A percentile compares a stretch with the other conserved stretches of the same genome.
Conservation (phyloP, 2,888 invertebrate genomes). For the Apomyelois bistriatella region DNA sequence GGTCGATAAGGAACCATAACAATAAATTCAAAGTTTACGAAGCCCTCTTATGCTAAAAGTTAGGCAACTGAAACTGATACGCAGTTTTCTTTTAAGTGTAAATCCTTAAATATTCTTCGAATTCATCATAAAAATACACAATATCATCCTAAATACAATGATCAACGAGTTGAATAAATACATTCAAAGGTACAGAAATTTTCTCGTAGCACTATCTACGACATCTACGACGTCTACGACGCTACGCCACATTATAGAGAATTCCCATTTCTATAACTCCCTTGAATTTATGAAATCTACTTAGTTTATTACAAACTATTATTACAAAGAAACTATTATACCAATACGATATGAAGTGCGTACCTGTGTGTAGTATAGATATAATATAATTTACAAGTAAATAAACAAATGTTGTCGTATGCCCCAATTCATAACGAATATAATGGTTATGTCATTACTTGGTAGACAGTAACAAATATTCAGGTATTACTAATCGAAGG, state of each 20-base stretch:
- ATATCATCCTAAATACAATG: no score
- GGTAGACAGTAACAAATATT: conserved; percentile 1
- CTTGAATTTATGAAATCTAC: no score
- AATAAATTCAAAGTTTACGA: background rate
- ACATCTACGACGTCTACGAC: background rate
- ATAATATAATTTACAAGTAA: conserved; percentile 6
- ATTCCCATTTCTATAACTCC: no score
- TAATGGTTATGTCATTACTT: conserved; percentile 3
- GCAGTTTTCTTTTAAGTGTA: background rate
- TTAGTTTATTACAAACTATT: no score
- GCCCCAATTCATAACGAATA: background rate
- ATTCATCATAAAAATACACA: no score
- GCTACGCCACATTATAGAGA: background rate
- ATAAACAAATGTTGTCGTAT: conserved; percentile 16
- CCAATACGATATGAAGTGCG: no score
- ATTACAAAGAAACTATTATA: no score
- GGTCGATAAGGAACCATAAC: conserved; percentile 59
- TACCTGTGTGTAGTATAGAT: background rate
- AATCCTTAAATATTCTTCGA: background rate
- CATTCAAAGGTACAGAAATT: no score
- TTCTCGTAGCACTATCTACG: conserved; percentile 2
- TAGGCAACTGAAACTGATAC: background rate
- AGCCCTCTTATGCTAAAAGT: background rate
- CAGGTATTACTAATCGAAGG: conserved; percentile 4
- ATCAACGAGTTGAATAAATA: no score